Base-by-base conservation (phyloP, 2,113 vertebrate species). In the Typhlomys cinereus region DNA sequence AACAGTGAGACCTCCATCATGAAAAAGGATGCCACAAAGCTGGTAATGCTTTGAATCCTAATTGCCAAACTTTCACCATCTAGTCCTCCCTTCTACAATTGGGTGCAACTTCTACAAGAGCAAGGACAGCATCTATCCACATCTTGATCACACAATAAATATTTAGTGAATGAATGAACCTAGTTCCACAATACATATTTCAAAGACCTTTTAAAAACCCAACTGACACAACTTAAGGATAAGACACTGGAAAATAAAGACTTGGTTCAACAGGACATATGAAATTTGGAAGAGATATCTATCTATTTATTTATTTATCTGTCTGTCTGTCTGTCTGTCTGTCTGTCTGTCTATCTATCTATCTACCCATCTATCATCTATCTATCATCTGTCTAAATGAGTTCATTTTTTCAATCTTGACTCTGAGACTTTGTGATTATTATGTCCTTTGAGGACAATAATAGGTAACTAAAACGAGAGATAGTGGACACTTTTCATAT, bases 131-230 rank as follows among this genome's bases (percentile, higher is more conserved):
- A 15, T 14, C n/a, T n/a, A n/a, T n/a, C 25, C 31, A 1, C 36
- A 18, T 34, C 81, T 73, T 41, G 25, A 36, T 41, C 29, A 73
- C n/a, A 44, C 4, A 5, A 71, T 25, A 85, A 89, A 64, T 71
- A 59, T 29, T 78, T 44, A 61, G 0, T 29, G 2, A 50, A 83
- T 61, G 7, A 92, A 91, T 59, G 41, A 86, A 54, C 39, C 66
- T 69, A n/a, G 39, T 80, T 90, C 88, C 52, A 71, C 59, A 78
- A 50, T 54, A 39, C 20, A 11, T 82, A 66, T 78, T 92, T 54
- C 88, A 88, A 92, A 95, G 73, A 41, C 41, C 27, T 21, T 79
- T 94, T 64, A 87, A 61, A 94, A 96, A 76, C 44, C 23, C 50
- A 93, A 20, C 0, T 41, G 62, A 81, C 50, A 69, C 34, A 46